Evolutionary conservation across 1,140 invertebrate genomes (phyloP).

Genomic region (Hyles euphorbiae): DNA sequence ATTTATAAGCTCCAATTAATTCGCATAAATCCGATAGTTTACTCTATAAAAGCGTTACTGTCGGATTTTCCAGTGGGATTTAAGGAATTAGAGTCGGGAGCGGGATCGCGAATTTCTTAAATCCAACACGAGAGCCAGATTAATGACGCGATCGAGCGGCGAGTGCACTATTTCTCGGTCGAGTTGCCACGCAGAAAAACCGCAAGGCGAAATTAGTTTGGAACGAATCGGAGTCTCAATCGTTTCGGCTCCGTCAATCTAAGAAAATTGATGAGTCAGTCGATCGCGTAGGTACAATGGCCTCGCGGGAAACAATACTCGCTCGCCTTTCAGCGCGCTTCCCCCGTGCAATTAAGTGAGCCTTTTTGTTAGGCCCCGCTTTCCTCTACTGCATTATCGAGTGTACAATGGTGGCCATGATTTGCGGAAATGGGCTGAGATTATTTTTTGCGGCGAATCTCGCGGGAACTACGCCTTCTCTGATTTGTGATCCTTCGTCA

Average conservation of each 20-base stretch:
- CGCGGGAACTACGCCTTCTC: conserved; percentile 21
- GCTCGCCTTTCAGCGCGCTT: conserved; percentile 56
- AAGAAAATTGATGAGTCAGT: conserved; percentile 67
- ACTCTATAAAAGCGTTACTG: conserved; percentile 4
- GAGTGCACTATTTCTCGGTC: conserved; percentile 10
- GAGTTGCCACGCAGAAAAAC: conserved; percentile 5
- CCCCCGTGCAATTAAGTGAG: conserved; percentile 65
- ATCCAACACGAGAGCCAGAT: background rate
- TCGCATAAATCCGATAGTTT: conserved; percentile 10
- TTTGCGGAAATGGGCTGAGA: conserved; percentile 64
- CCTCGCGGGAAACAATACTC: conserved; percentile 59
- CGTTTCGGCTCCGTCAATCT: conserved; percentile 48
- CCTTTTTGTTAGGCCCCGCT: conserved; percentile 62
- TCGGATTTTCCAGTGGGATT: background rate
- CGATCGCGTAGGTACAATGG: conserved; percentile 49
- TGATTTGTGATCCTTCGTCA: conserved; percentile 56
- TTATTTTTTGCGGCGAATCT: conserved; percentile 47
- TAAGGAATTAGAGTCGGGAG: background rate
- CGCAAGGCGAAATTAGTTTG: conserved; percentile 29
- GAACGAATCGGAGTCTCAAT: conserved; percentile 52
- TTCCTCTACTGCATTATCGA: conserved; percentile 65
- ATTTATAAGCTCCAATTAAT: conserved; percentile 50
- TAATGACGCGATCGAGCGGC: conserved; percentile 9
- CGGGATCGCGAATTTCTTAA: background rate
- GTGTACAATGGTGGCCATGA: conserved; percentile 65